Evolutionary conservation across 2,888 invertebrate species (phyloP), one percentile per base, ranked within the genome.

Genomic region (Tenthredo notha): DNA sequence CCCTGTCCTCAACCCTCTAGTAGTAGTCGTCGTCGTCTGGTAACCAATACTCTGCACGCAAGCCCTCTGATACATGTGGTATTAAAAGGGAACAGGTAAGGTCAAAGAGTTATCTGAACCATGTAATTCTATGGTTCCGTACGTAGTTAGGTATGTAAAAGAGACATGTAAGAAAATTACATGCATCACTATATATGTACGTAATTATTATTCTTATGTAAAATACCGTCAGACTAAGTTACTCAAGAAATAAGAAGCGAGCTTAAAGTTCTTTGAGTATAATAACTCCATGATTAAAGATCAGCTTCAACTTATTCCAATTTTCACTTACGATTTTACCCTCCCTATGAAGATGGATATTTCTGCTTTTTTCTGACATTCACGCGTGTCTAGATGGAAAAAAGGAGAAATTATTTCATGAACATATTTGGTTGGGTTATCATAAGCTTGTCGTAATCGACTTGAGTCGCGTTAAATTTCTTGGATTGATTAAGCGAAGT

Each of bases 1-100:
- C 25, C 40, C 33, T 61, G 80, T 80, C 80, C 80, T 80, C 40
- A 21, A 40, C 80, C 77, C 77, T 80, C 58, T 37, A 15, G 21
- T 80, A 37, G n/a, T 80, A 21, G 80, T 80, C 80, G 80, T 80
- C 40, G 80, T 80, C 80, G 80, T 61, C 80, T 80, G 80, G 80
- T 80, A 61, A 61, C 80, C 37, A 80, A 80, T 61, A 61, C 21
- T 40, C 58, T 58, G 61, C 80, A 80, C 80, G 80, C 80, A 29
- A 80, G 21, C 33, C 78, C 18, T n/a, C 37, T 78, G 61, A 58
- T 33, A 58, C 37, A 37, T 25, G 12, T 6, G 54, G 50, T 15
- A 61, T 33, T 33, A 61, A 80, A 61, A n/a, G 58, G 77, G 54
- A 33, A 25, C 77, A 40, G 80, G 80, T 80, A 80, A 80, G 80